Evolutionary conservation across 2,888 invertebrate species (phyloP).

Genomic region (Cephus runcator): DNA sequence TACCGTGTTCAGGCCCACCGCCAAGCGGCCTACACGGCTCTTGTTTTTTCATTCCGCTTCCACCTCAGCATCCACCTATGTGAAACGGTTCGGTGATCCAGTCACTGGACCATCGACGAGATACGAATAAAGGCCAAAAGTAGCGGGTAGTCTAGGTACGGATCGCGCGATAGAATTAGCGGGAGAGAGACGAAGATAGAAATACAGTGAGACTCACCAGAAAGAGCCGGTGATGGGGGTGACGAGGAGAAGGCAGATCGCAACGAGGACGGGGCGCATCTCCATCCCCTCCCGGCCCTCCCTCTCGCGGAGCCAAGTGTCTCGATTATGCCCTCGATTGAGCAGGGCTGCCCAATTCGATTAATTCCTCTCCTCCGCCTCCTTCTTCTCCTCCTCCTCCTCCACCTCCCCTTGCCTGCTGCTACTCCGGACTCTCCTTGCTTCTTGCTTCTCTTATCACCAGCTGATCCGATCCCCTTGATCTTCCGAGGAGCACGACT

Average conservation of each 20-base stretch:
- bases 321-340: slow-evolving; percentile 24
- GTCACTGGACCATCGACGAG: neutral
- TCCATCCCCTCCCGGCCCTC: slow-evolving; percentile 54
- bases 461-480: slow-evolving; percentile 15
- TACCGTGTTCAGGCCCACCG: slow-evolving; percentile 14
- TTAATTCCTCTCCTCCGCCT: slow-evolving; percentile 31
- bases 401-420: neutral
- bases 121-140: neutral
- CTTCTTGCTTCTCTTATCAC: slow-evolving; percentile 10
- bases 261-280: slow-evolving; percentile 84
- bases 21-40: slow-evolving; percentile 6
- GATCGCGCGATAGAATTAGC: neutral
- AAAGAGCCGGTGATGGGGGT: slow-evolving; percentile 89
- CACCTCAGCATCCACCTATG: neutral
- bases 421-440: slow-evolving; percentile 13
- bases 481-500: slow-evolving; percentile 24
- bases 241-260: slow-evolving; percentile 86
- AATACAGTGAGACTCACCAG: slow-evolving; percentile 76
- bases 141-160: neutral
- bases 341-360: slow-evolving; percentile 26
- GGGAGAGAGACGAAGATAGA: neutral
- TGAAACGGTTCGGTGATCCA: neutral
- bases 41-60: neutral
- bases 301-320: neutral
- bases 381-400: slow-evolving; percentile 22